Evolutionary conservation across 2,888 invertebrate genomes (phyloP).

Genomic region (Gnatocerus cornutus): DNA sequence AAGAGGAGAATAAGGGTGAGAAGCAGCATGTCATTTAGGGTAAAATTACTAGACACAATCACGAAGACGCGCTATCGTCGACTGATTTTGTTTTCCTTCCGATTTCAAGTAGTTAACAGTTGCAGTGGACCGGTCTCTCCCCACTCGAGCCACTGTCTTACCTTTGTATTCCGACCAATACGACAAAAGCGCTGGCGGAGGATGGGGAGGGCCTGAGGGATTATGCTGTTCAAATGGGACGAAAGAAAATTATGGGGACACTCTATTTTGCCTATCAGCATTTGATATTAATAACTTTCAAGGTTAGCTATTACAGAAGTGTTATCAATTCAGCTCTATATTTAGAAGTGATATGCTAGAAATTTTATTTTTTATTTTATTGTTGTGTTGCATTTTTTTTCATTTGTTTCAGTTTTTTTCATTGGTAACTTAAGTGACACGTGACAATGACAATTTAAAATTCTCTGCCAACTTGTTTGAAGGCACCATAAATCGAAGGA

Average conservation of each 20-base stretch:
- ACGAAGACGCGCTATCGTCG: conserved; percentile 52
- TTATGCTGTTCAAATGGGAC: not conserved
- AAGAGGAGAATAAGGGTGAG: conserved; percentile 9
- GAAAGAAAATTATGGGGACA: not conserved
- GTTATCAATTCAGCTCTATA: not conserved
- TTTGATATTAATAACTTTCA: conserved; percentile 4
- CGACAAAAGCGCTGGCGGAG: conserved; percentile 14
- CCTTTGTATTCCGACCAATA: conserved; percentile 35
- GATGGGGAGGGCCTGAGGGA: conserved; percentile 10
- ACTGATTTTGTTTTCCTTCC: conserved; percentile 56
- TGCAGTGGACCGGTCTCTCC: conserved; percentile 57
- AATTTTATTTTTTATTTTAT: not conserved
- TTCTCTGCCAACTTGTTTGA: not conserved
- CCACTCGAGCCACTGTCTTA: conserved; percentile 47
- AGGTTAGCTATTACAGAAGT: not conserved
- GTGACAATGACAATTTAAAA: too few species aligned
- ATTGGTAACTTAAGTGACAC: too few species aligned
- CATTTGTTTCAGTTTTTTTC: not conserved
- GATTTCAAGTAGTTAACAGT: conserved; percentile 55
- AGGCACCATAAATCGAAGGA: too few species aligned
- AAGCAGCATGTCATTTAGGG: conserved; percentile 18
- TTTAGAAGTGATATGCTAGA: not conserved
- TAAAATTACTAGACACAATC: not conserved
- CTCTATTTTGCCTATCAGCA: not conserved
- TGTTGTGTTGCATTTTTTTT: not conserved